These are phyloP conservation scores for Aythya baeri DNA, from an alignment of 2,113 vertebrate species.

Conservation along the genomic window DNA sequence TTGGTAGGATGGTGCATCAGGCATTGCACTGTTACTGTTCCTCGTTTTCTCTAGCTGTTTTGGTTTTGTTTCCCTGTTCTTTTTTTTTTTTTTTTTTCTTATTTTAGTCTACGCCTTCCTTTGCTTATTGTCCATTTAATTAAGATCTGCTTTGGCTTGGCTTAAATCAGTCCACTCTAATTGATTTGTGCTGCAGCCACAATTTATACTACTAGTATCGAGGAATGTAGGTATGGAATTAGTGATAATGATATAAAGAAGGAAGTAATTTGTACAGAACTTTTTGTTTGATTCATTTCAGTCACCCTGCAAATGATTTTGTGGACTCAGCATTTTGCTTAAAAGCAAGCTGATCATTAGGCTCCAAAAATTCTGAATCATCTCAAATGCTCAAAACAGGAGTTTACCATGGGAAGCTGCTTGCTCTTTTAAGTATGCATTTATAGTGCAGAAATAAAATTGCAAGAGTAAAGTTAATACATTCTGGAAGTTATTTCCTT, in stretches of 20 bases:
- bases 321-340: conserved; percentile 17
- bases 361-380: not conserved
- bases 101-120: not conserved
- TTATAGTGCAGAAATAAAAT: not conserved
- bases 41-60: not conserved
- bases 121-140: not conserved
- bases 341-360: not conserved
- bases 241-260: not conserved
- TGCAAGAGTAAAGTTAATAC: not conserved
- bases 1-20: not conserved
- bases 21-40: not conserved
- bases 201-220: not conserved
- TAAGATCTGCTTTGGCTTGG: not conserved
- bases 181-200: not conserved
- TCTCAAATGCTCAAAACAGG: not conserved
- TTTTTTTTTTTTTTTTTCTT: not conserved
- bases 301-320: not conserved
- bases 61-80: fast-evolving
- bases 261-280: not conserved
- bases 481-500: not conserved
- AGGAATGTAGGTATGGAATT: not conserved
- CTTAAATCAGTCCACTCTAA: not conserved
- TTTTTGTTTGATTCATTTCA: conserved; percentile 5
- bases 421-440: not conserved
- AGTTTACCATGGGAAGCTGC: not conserved